These are phyloP conservation scores for Idaea dimidiata DNA, from an alignment of 2,888 invertebrate species.

Conservation along the genomic window DNA sequence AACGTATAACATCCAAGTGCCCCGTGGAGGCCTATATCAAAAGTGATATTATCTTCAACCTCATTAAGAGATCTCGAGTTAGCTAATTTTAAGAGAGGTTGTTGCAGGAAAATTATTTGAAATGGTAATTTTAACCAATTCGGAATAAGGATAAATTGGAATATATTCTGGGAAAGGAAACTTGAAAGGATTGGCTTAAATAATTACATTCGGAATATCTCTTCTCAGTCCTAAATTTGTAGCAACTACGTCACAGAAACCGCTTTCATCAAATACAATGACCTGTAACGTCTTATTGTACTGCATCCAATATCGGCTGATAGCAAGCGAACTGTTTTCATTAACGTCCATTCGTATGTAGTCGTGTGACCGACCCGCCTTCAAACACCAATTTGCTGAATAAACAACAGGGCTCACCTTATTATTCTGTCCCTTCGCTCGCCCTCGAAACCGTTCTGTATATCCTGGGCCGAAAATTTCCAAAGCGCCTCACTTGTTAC, in stretches of 20 bases:
- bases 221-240: not conserved
- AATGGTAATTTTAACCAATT: not conserved
- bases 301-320: conserved; percentile 30
- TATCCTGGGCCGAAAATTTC: conserved; percentile 92
- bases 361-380: conserved; percentile 39
- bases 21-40: not conserved
- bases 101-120: not conserved
- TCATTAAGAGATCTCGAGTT: conserved; percentile 1
- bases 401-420: conserved; percentile 72
- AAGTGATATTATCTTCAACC: not conserved
- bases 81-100: conserved; percentile 1
- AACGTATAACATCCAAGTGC: not conserved
- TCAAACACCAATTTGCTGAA: conserved; percentile 69
- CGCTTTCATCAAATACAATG: conserved; percentile 1
- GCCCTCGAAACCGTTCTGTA: conserved; percentile 93
- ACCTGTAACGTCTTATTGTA: conserved; percentile 27
- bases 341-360: conserved; percentile 47
- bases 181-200: not conserved
- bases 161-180: not conserved
- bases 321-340: conserved; percentile 43
- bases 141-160: not conserved
- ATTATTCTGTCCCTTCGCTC: conserved; percentile 93
- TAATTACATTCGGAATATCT: not conserved
- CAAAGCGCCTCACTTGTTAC: conserved; percentile 95
- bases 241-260: not conserved